phyloP scores from a whole-genome alignment of 1,140 invertebrate genomes.

The Sogatella furcifera region DNA sequence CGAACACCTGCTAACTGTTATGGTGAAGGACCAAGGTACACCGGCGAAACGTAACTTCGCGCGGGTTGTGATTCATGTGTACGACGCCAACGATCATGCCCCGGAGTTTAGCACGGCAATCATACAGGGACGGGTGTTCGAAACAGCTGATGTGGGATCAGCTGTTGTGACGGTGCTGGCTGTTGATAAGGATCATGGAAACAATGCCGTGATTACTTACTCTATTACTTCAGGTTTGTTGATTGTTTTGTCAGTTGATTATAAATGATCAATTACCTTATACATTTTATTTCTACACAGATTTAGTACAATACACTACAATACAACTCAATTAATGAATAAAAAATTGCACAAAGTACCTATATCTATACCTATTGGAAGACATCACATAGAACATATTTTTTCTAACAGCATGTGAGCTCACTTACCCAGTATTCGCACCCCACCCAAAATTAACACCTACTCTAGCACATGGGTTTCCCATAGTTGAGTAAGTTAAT shows the following conservation, averaged over 20 bases:
- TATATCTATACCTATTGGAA: too few relatives aligned
- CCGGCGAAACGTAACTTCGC: slow-evolving; percentile 77
- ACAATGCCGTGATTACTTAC: slow-evolving; percentile 69
- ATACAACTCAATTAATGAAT: too few relatives aligned
- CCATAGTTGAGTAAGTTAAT: too few relatives aligned
- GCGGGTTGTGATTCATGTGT: slow-evolving; percentile 65
- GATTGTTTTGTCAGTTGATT: too few relatives aligned
- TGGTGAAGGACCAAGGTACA: slow-evolving; percentile 81
- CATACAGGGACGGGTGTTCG: slow-evolving; percentile 62
- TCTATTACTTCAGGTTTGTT: slow-evolving; percentile 59
- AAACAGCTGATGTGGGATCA: slow-evolving; percentile 60
- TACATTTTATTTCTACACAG: background rate
- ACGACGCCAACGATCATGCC: slow-evolving; percentile 82
- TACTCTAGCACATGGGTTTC: too few relatives aligned
- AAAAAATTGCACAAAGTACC: too few relatives aligned
- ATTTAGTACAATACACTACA: background rate
- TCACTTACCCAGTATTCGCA: too few relatives aligned
- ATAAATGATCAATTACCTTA: too few relatives aligned
- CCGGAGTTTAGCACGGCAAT: slow-evolving; percentile 69
- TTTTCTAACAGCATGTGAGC: too few relatives aligned
- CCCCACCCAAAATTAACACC: too few relatives aligned
- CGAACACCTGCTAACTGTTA: slow-evolving; percentile 77
- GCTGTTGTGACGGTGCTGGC: slow-evolving; percentile 61
- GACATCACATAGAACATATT: too few relatives aligned
- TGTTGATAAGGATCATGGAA: slow-evolving; percentile 68